Conservation (phyloP, 2,888 invertebrate genomes). For the Campoplex capitator region DNA sequence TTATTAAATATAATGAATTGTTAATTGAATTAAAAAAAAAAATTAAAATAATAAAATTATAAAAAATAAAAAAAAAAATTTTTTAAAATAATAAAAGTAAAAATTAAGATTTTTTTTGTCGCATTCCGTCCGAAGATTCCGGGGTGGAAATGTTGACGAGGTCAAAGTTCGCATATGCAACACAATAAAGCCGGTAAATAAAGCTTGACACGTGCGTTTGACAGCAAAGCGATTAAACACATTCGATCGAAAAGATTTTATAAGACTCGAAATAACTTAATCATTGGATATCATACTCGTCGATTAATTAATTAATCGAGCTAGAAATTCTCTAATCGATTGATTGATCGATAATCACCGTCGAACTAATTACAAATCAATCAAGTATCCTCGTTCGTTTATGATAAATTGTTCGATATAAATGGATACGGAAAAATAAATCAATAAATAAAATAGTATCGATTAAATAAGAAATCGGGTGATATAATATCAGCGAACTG, state of each 20-base stretch:
- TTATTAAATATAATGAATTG: too few species aligned
- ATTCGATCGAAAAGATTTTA: not conserved
- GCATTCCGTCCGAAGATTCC: not conserved
- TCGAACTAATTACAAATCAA: slow-evolving; percentile 4
- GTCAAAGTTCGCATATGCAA: not conserved
- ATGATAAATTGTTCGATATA: slow-evolving; percentile 5
- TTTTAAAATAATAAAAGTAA: too few species aligned
- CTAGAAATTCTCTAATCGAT: slow-evolving; percentile 2
- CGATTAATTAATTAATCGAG: slow-evolving; percentile 5
- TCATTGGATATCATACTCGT: not conserved
- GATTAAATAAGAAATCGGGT: slow-evolving; percentile 33
- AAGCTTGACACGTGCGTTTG: not conserved
- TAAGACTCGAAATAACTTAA: not conserved
- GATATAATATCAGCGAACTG: slow-evolving; percentile 4
- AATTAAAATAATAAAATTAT: too few species aligned
- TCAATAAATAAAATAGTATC: slow-evolving; percentile 1
- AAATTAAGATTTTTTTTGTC: not conserved
- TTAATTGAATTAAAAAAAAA: too few species aligned
- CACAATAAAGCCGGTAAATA: not conserved
- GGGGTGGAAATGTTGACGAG: not conserved
- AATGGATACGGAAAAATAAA: slow-evolving; percentile 1
- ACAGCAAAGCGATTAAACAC: not conserved
- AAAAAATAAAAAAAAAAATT: too few species aligned
- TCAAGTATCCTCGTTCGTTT: slow-evolving; percentile 6
- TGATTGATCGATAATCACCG: slow-evolving; percentile 11